Evolutionary conservation across 2,888 invertebrate species (phyloP), one percentile per base, ranked within the genome.

Genomic region (Griposia aprilina): DNA sequence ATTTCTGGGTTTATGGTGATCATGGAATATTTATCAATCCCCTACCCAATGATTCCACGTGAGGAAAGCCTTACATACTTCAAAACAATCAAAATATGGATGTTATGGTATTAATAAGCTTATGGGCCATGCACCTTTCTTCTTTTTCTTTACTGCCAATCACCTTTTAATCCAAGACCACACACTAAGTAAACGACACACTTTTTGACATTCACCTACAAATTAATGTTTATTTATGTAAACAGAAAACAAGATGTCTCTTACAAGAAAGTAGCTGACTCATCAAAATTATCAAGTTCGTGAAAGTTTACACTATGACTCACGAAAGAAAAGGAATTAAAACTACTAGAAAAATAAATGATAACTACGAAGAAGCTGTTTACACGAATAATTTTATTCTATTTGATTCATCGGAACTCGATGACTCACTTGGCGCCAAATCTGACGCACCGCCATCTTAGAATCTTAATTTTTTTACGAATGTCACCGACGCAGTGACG

Each of bases 391-490:
- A 74, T 80, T 79, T 79, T 57, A 72, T 76, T 85, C 69, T 67
- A 81, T 80, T 88, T 82, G 87, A 88, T 87, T 90, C 90, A 85
- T 83, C 75, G 67, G 74, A 84, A 81, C 74, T 62, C 30, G 67
- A 80, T 88, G 88, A 89, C 50, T 88, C 88, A 88, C 59, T 89
- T 85, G 87, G 83, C 89, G 90, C 87, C 83, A 85, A 87, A 82
- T 71, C 80, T 82, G 76, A 84, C 72, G 45, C 78, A 72, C 65
- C 26, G 85, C 88, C 88, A 89, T 89, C 63, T 89, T 89, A 59
- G 76, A 78, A 57, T 83, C 30, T 41, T 72, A 55, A 23, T 72
- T 72, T 72, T 88, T 79, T 76, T 76, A 74, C 79, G 71, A 87
- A 87, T 84, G 85, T 83, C 79, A 81, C 57, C 82, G 85, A 85